phyloP scores from a whole-genome alignment of 2,113 vertebrate species.

The Sigmodon hispidus region DNA sequence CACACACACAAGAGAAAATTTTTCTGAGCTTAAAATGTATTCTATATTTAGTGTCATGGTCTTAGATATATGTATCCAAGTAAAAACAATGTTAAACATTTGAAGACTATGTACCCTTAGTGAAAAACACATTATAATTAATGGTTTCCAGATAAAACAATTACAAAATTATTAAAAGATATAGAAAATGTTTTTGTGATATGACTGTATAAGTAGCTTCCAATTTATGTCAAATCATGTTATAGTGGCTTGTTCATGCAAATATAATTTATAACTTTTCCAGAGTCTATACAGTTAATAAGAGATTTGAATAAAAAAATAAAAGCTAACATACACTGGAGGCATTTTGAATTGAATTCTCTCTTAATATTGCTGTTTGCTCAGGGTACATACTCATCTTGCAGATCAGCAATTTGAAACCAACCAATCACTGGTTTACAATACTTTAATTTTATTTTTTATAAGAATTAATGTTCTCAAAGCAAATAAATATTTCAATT shows the following conservation, averaged over 20 bases:
- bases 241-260: neutral
- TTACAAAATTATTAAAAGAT: neutral
- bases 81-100: neutral
- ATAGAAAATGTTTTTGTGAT: neutral
- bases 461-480: neutral
- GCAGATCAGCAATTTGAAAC: neutral
- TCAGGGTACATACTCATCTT: neutral
- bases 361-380: neutral
- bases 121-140: neutral
- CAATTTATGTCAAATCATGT: neutral
- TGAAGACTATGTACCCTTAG: neutral
- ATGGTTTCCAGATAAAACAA: neutral
- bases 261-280: conserved; percentile 34
- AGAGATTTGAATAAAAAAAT: neutral
- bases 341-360: neutral
- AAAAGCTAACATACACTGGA: neutral
- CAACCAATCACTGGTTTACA: neutral
- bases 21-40: neutral
- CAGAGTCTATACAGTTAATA: neutral
- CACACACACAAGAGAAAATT: neutral
- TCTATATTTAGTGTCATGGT: neutral
- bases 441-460: conserved; percentile 47
- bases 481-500: conserved; percentile 36
- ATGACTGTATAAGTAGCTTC: conserved; percentile 28
- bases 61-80: neutral